phyloP scores from a whole-genome alignment of 2,888 invertebrate genomes.

The Trichogramma dendrolimi region DNA sequence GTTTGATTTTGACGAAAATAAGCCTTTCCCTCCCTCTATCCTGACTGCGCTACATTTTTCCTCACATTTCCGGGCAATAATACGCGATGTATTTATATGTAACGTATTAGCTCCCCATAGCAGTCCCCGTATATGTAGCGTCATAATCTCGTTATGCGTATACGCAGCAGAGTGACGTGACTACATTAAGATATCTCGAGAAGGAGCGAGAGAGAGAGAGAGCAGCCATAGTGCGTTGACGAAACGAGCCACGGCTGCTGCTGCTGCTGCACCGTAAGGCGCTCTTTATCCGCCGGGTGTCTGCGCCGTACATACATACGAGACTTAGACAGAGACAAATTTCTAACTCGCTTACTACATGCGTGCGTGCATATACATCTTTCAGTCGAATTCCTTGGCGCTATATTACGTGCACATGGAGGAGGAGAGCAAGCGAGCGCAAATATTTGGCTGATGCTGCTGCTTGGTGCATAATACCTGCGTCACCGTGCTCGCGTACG shows the following conservation, averaged over 20 bases:
- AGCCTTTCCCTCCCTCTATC: no score
- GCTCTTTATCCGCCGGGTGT: conserved; percentile 17
- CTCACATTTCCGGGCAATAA: no score
- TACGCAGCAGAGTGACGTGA: conserved; percentile 23
- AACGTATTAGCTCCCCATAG: no score
- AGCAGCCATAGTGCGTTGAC: no score
- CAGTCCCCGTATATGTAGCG: conserved; percentile 5
- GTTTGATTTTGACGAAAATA: no score
- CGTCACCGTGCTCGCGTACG: no score
- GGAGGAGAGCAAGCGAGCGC: no score
- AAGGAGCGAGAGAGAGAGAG: neutral
- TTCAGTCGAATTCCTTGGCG: neutral
- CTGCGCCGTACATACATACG: neutral
- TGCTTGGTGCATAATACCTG: no score
- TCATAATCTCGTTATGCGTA: conserved; percentile 28
- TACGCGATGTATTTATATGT: no score
- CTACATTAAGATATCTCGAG: conserved; percentile 25
- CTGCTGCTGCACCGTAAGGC: neutral
- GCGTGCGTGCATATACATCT: neutral
- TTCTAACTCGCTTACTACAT: neutral
- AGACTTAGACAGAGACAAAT: conserved; percentile 25
- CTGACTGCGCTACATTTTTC: no score
- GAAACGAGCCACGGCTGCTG: neutral
- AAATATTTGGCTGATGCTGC: no score
- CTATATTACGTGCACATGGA: no score